Evolutionary conservation across 2,797 vertebrate genomes (phyloP), one percentile per base, ranked within the genome.

Genomic region (Kryptopterus vitreolus): DNA sequence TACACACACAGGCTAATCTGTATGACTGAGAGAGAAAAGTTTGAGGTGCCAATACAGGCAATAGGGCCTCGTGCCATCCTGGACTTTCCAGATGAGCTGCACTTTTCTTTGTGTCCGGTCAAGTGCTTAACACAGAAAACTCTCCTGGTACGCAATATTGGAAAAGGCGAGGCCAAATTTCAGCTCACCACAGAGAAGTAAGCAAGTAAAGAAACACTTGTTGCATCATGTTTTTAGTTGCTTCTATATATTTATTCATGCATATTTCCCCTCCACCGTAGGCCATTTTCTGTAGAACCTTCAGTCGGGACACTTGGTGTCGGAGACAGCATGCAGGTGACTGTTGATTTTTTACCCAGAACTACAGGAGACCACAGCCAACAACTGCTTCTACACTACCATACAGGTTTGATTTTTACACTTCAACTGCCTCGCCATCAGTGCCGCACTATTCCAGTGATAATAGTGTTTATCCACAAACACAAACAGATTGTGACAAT

Each of bases 11-110:
- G 88, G 57, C 76, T 99, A 82, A 85, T 93, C 58, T 98, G 91
- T 84, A 87, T 94, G 74, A 98, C 96, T 0, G 95, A 97, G 79
- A 92, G 94, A 84, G 96, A 96, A 76, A 92, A 92, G 77, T 97
- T 99, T 61, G 85, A 95, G 76, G 92, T 99, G 63, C 95, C 95
- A 0, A 84, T 98, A 74, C 89, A 87, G 61, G 95, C 95, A 1
- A 92, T 96, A 26, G 97, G 96, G 8, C 93, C 96, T 1, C 92
- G 96, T 20, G 96, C 94, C 76, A 87, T 96, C 80, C 88, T 98
- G 55, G 95, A 97, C 84, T 95, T 98, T 85, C 94, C 93, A 0
- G 95, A 96, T 57, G 87, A 94, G 63, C 68, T 97, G 79, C 85
- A 90, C 86, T 95, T 98, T 85, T 93, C 93, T 0, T 1, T 83